These are phyloP conservation scores for Leiothrix lutea DNA, from an alignment of 2,113 vertebrate genomes.

Conservation along the genomic window DNA sequence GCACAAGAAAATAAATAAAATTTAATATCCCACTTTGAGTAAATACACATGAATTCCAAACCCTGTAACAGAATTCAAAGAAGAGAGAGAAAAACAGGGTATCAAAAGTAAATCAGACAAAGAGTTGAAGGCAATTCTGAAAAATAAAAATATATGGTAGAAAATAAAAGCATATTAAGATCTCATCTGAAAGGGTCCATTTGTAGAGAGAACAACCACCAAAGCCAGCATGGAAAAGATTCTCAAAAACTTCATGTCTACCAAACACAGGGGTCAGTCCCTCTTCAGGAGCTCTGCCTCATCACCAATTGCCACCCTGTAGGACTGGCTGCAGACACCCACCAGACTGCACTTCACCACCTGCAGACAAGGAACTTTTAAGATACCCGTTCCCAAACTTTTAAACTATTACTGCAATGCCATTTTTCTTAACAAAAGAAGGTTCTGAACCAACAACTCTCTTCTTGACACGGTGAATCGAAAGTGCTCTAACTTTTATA, in stretches of 20 bases:
- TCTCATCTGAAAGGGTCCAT: background rate
- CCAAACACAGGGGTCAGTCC: background rate
- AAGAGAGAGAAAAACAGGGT: background rate
- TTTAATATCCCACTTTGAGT: background rate
- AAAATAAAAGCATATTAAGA: background rate
- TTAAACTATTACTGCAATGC: background rate
- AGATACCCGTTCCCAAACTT: background rate
- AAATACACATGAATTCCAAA: slow-evolving; percentile 6
- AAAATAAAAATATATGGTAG: slow-evolving; percentile 5
- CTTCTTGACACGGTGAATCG: background rate
- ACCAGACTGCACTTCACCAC: background rate
- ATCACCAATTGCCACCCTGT: background rate
- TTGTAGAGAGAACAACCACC: background rate
- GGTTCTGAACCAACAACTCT: background rate
- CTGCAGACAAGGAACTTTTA: background rate
- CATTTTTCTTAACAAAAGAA: background rate
- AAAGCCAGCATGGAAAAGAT: background rate
- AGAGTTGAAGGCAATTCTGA: background rate
- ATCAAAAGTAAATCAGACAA: background rate
- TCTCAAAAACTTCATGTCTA: background rate
- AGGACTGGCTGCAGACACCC: background rate
- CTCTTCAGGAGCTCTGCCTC: background rate
- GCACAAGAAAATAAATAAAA: slow-evolving; percentile 5
- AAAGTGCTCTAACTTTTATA: background rate
- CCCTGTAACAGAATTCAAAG: background rate